Conservation (phyloP, 2,113 vertebrate species). For the Ancistrus triradiatus region DNA sequence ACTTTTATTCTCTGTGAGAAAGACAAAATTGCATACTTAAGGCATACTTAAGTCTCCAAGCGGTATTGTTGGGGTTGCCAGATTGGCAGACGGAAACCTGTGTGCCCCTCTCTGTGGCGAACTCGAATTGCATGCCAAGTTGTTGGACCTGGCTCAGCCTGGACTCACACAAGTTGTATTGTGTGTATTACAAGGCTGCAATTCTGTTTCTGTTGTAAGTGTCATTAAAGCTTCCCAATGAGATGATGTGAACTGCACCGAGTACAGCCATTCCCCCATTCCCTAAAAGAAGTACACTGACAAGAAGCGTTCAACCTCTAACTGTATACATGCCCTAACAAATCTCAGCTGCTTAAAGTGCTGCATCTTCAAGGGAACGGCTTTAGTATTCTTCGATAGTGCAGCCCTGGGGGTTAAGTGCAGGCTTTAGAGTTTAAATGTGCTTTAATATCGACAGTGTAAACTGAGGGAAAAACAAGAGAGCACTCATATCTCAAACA, state of each 20-base stretch:
- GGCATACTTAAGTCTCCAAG: slow-evolving; percentile 41
- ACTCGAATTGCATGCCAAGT: slow-evolving; percentile 48
- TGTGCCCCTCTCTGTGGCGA: slow-evolving; percentile 42
- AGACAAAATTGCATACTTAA: slow-evolving; percentile 20
- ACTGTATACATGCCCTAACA: neutral
- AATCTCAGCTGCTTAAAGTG: neutral
- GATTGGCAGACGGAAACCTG: slow-evolving; percentile 11
- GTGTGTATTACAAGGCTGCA: slow-evolving; percentile 8
- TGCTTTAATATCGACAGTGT: neutral
- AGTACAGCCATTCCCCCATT: neutral
- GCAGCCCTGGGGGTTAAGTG: neutral
- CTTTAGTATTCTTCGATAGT: neutral
- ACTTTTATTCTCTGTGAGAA: slow-evolving; percentile 6
- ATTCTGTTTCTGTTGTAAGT: neutral
- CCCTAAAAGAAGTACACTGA: neutral
- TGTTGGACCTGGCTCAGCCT: slow-evolving; percentile 25
- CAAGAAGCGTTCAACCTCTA: neutral
- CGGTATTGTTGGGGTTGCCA: slow-evolving; percentile 11
- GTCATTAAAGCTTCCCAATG: slow-evolving; percentile 15
- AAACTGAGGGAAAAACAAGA: neutral
- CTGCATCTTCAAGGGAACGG: neutral
- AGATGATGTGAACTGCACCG: neutral
- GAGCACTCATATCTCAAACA: neutral
- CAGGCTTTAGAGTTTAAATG: neutral
- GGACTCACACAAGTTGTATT: slow-evolving; percentile 27